These are phyloP conservation scores for Teleopsis dalmanni DNA, from an alignment of 1,140 invertebrate species.

Conservation along the genomic window DNA sequence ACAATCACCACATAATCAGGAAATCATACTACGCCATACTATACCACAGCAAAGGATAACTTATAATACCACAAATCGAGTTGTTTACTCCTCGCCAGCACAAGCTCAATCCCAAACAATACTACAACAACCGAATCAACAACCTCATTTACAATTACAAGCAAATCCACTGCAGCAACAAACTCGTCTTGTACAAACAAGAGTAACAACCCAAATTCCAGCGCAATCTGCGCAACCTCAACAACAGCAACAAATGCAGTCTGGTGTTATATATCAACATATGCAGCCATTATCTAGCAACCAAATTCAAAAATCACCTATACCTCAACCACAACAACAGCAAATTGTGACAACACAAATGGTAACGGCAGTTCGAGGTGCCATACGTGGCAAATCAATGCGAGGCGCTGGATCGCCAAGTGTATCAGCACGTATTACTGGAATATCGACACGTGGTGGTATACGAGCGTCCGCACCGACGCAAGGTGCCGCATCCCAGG, in stretches of 20 bases:
- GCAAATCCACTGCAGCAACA: conserved; percentile 1
- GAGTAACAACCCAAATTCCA: conserved; percentile 5
- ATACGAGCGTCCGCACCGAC: conserved; percentile 3
- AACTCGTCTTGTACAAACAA: conserved; percentile 8
- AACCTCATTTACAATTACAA: conserved; percentile 20
- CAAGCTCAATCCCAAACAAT: conserved; percentile 36
- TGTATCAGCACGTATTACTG: not conserved
- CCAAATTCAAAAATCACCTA: conserved; percentile 26
- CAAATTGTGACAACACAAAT: conserved; percentile 18
- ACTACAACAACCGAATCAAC: conserved; percentile 20
- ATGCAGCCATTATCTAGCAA: conserved; percentile 16
- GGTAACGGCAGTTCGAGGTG: conserved; percentile 8
- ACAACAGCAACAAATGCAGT: conserved; percentile 9
- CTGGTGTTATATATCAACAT: conserved; percentile 12
- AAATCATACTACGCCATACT: conserved; percentile 34
- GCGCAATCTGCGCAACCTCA: conserved; percentile 7
- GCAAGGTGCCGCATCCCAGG: no score
- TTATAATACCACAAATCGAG: conserved; percentile 30
- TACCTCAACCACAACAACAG: conserved; percentile 25
- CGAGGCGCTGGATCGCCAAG: conserved; percentile 6
- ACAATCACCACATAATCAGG: conserved; percentile 33
- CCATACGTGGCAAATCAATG: conserved; percentile 5
- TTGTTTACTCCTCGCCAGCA: conserved; percentile 31
- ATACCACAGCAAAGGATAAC: conserved; percentile 26
- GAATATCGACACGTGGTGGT: conserved; percentile 18